Percentiles rank a stretch among this genome's conserved stretches.
Conservation (phyloP, 2,113 vertebrate genomes). For the Larimichthys crocea region DNA sequence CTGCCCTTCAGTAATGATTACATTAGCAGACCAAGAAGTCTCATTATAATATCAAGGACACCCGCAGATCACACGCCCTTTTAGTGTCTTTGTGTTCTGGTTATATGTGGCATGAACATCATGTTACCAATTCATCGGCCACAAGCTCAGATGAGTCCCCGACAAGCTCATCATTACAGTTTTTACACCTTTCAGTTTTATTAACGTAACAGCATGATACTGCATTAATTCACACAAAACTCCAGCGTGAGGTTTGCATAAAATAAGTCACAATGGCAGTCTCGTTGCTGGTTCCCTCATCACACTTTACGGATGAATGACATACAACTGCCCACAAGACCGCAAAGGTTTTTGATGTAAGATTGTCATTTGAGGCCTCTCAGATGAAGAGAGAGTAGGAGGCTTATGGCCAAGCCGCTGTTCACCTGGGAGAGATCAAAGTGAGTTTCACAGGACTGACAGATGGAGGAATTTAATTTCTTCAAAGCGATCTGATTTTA, state of each 20-base stretch:
- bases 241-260: slow-evolving; percentile 21
- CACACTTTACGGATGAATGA: slow-evolving; percentile 21
- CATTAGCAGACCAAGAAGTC: slow-evolving; percentile 72
- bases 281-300: neutral
- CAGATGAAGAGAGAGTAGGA: slow-evolving; percentile 37
- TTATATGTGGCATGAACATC: slow-evolving; percentile 4
- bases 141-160: neutral
- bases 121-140: slow-evolving; percentile 19
- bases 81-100: slow-evolving; percentile 36
- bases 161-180: neutral
- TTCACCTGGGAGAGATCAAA: slow-evolving; percentile 65
- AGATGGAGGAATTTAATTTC: slow-evolving; percentile 45
- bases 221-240: slow-evolving; percentile 19
- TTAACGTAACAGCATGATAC: slow-evolving; percentile 2
- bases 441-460: slow-evolving; percentile 24
- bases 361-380: slow-evolving; percentile 13
- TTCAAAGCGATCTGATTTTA: slow-evolving; percentile 36
- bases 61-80: slow-evolving; percentile 59
- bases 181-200: slow-evolving; percentile 3
- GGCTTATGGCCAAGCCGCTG: slow-evolving; percentile 9
- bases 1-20: slow-evolving; percentile 70
- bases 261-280: slow-evolving; percentile 4
- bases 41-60: slow-evolving; percentile 80
- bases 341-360: slow-evolving; percentile 24
- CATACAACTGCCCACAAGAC: slow-evolving; percentile 15